Base-by-base conservation (phyloP, 2,113 vertebrate genomes). In the Rhinichthys klamathensis region DNA sequence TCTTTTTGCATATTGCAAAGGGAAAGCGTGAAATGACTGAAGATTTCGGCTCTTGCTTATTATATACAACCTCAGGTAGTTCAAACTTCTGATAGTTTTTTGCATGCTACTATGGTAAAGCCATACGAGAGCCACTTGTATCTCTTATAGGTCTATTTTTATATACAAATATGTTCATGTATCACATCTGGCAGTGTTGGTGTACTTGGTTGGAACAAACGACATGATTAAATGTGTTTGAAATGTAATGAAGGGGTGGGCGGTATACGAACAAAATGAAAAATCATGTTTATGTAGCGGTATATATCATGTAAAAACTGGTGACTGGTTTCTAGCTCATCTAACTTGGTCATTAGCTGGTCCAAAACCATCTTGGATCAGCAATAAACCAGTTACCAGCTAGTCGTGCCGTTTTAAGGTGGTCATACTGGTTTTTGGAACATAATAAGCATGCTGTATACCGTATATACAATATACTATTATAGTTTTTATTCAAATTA, bases 41-140 rank as follows among this genome's bases (percentile, higher is more conserved):
- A 65, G 23, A 46, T 85, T 79, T 49, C 58, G 41, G 79, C 75
- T 84, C 32, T 21, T 58, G 75, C 69, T 84, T 84, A 23, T 80
- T 25, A 58, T 16, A 60, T 67, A 92, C 89, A 91, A 92, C 73
- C 94, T 95, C 94, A 95, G 94, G 94, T 95, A 94, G 93, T 91
- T 93, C 82, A 91, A 92, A 90, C 84, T 93, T 93, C 93, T 85
- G 89, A 91, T 94, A 92, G 91, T 92, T 90, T 89, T 86, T 92
- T 73, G 93, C 94, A 95, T 94, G 93, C 89, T 89, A 90, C 89
- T 92, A 91, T 93, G 92, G 92, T 91, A 70, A 90, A 91, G 90
- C 90, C 88, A 87, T 89, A 90, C 56, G 30, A 90, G 69, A 87
- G 85, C 82, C 72, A 84, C 74, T 83, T 82, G 70, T 90, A 85